Percentiles rank a stretch among this genome's conserved stretches.
phyloP scores from a whole-genome alignment of 2,888 invertebrate species.

The Rhyacophila evoluta region DNA sequence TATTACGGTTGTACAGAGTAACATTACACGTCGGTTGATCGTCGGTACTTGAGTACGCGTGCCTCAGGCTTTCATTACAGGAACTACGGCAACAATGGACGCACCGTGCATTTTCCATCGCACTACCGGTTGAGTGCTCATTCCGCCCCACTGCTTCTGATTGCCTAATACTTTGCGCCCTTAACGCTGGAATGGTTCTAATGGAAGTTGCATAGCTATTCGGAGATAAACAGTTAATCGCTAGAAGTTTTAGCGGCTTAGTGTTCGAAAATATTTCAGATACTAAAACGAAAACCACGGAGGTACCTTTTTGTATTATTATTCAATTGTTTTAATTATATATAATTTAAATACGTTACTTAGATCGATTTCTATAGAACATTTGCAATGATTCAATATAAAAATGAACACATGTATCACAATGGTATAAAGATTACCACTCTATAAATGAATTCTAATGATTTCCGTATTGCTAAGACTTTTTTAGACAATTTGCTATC shows the following conservation, averaged over 20 bases:
- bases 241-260: background rate
- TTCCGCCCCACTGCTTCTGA: conserved; percentile 27
- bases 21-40: conserved; percentile 25
- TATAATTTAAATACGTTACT: too few species aligned
- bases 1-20: background rate
- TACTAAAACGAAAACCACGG: too few species aligned
- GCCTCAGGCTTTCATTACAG: conserved; percentile 32
- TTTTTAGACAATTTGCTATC: too few species aligned
- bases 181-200: conserved; percentile 23
- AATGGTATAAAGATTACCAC: too few species aligned
- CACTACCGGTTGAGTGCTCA: conserved; percentile 25
- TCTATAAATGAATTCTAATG: too few species aligned
- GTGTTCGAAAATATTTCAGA: background rate
- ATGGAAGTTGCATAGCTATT: conserved; percentile 15
- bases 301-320: too few species aligned
- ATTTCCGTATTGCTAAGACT: too few species aligned
- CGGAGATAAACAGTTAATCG: conserved; percentile 22
- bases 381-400: too few species aligned
- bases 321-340: too few species aligned
- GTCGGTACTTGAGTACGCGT: conserved; percentile 5
- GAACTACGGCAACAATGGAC: conserved; percentile 27
- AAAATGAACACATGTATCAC: too few species aligned
- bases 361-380: too few species aligned
- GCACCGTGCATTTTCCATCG: conserved; percentile 24
- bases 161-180: conserved; percentile 27